Evolutionary conservation across 2,113 vertebrate genomes (phyloP).

Genomic region (Macquaria ambigua): DNA sequence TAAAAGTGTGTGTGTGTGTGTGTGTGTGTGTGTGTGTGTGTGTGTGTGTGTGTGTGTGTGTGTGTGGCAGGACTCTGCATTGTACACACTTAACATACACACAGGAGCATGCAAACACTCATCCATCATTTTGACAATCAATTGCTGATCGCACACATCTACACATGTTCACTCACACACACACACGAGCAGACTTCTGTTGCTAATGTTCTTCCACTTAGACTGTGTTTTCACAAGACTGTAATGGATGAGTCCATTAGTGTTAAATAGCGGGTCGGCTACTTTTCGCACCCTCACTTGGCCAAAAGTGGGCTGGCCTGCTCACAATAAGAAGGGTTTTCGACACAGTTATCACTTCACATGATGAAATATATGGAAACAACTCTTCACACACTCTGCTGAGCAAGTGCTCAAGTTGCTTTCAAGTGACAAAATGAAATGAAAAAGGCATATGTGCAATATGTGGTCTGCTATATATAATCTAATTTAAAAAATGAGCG

Average conservation of each 20-base stretch:
- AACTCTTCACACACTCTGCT: background rate
- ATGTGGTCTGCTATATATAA: background rate
- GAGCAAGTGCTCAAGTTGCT: too few relatives aligned
- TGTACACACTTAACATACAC: background rate
- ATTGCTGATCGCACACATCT: background rate
- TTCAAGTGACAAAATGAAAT: background rate
- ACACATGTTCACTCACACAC: background rate
- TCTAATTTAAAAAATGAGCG: background rate
- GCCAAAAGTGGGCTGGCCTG: constrained; percentile 30
- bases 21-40: background rate
- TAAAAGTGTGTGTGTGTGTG: background rate
- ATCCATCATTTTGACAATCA: constrained; percentile 54
- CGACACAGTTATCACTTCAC: constrained; percentile 37
- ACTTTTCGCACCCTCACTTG: constrained; percentile 64
- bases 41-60: background rate
- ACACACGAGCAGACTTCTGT: background rate
- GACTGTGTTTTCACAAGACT: constrained; percentile 54
- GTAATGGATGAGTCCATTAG: constrained; percentile 72
- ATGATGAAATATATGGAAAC: constrained; percentile 38
- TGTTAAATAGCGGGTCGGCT: constrained; percentile 36
- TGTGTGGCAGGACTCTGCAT: too few relatives aligned
- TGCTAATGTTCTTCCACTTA: constrained; percentile 53
- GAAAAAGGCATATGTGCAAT: background rate
- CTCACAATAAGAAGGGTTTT: constrained; percentile 31
- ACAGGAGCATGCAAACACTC: constrained; percentile 27